phyloP scores from a whole-genome alignment of 2,113 vertebrate genomes.

The Oreochromis niloticus region DNA sequence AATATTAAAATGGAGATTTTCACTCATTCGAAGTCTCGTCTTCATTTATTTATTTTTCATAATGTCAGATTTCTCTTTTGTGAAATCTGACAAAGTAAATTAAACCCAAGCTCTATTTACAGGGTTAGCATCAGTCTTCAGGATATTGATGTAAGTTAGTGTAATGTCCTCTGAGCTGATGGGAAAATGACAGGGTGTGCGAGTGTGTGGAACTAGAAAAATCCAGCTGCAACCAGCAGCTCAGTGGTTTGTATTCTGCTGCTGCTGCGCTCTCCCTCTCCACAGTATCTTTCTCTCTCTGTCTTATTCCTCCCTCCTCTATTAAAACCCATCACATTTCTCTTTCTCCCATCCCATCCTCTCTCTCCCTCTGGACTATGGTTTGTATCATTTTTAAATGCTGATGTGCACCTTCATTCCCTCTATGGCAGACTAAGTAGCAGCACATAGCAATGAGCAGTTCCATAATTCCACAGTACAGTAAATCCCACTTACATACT shows the following conservation, averaged over 20 bases:
- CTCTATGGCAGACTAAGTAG: background rate
- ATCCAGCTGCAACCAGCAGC: slow-evolving; percentile 55
- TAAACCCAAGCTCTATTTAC: background rate
- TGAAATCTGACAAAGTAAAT: background rate
- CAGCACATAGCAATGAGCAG: background rate
- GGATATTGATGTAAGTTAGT: background rate
- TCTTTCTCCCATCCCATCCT: background rate
- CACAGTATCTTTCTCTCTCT: background rate
- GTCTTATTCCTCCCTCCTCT: background rate
- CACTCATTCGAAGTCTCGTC: background rate
- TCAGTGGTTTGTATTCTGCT: slow-evolving; percentile 36
- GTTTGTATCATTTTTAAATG: background rate
- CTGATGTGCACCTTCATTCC: background rate
- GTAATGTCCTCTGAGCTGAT: background rate
- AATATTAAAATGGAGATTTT: background rate
- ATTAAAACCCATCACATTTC: background rate
- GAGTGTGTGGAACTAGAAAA: slow-evolving; percentile 34
- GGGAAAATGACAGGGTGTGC: background rate
- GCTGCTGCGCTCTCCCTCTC: background rate
- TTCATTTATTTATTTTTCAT: background rate
- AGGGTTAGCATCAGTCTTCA: background rate
- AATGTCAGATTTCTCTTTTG: background rate
- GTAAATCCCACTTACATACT: background rate
- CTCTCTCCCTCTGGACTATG: background rate
- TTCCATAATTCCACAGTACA: background rate